phyloP scores from a whole-genome alignment of 2,797 vertebrate species.

The Morus bassanus region DNA sequence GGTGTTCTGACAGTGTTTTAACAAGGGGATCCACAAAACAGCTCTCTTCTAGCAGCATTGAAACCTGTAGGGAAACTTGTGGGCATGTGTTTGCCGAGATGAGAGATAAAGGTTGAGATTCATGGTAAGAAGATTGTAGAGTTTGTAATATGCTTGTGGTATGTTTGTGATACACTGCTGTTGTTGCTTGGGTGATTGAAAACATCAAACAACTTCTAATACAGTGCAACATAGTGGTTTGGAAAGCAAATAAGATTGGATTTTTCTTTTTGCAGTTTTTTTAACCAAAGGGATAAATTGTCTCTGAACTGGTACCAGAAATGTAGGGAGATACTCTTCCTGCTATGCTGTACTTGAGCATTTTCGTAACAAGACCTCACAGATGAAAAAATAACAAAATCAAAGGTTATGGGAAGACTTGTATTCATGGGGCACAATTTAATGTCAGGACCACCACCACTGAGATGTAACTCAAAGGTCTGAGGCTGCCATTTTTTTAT shows the following conservation, averaged over 20 bases:
- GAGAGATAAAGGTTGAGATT: neutral
- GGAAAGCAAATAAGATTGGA: neutral
- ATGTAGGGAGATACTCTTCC: too few relatives aligned
- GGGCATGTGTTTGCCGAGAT: neutral
- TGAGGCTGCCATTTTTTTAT: neutral
- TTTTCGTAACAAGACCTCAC: neutral
- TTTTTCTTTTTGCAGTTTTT: neutral
- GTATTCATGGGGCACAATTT: neutral
- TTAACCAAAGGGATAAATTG: neutral
- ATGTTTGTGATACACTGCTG: neutral
- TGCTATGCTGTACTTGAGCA: neutral
- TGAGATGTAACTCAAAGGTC: neutral
- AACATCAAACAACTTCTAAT: neutral
- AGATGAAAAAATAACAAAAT: neutral
- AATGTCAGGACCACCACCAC: neutral
- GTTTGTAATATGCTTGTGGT: neutral
- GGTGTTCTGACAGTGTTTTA: neutral
- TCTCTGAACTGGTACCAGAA: neutral
- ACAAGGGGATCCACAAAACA: slow-evolving; percentile 23
- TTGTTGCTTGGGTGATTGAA: neutral
- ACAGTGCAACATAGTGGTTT: neutral
- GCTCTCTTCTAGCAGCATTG: neutral
- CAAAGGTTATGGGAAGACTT: neutral
- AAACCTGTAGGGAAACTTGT: slow-evolving; percentile 5
- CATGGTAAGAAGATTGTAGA: neutral